Evolutionary conservation across 1,140 invertebrate genomes (phyloP), one percentile per base, ranked within the genome.

Genomic region (Hypsibius dujardini): DNA sequence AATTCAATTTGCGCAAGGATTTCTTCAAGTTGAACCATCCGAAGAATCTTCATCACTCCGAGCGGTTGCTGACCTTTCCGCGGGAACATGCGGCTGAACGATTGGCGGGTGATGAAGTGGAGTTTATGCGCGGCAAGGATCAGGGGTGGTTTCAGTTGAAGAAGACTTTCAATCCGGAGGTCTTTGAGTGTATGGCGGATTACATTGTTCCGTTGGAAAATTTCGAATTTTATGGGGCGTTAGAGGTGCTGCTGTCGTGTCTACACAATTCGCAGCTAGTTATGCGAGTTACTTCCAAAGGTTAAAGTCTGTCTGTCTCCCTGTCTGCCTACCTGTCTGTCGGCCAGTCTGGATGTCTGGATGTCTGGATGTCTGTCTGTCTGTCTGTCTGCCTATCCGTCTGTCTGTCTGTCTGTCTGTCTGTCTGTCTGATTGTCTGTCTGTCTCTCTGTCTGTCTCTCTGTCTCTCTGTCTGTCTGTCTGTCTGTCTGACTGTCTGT

Each of bases 161-260:
- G 62, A 12, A 42, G 42, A 67, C 45, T 7, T 67, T 15, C 42
- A 67, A 67, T 67, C 42, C 42, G 0, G 12, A 67, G 3, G 62
- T 67, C 12, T 67, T 15, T 42, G 62, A 67, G 45, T 12, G 12
- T 42, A 67, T 67, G 62, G 42, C 62, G 12, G 62, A 67, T 15
- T 67, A 15, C 62, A 67, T 67, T 67, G 12, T 45, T 3, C 62
- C 62, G 3, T 15, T 67, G 12, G 62, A 67, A 42, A 67, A 67
- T 42, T 67, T 15, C 62, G 62, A 67, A 45, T 67, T 67, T 45
- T 67, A 15, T 45, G 12, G 0, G 3, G 62, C 62, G 3, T 67
- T 67, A 12, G 62, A 67, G 42, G 42, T 45, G 3, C 45, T 67
- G 12, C 62, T 67, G 62, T 12, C 62, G 62, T 42, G 45, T 45